These are phyloP conservation scores for Poecile montanus DNA, from an alignment of 2,797 vertebrate genomes.

Conservation along the genomic window DNA sequence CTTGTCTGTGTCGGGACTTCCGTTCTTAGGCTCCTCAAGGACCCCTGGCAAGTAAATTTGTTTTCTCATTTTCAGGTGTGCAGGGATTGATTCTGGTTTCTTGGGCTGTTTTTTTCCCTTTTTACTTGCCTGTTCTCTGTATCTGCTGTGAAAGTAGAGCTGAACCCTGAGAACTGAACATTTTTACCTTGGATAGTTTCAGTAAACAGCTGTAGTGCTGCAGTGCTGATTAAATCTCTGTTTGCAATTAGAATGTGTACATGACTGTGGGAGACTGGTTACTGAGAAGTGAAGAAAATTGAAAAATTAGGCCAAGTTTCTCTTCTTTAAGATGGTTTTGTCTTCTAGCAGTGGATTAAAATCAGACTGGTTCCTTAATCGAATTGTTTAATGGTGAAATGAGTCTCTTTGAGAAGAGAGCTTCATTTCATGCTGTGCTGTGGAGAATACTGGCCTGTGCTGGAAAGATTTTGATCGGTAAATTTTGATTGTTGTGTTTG, in stretches of 20 bases:
- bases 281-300: neutral
- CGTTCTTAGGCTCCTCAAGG: neutral
- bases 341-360: neutral
- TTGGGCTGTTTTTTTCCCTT: neutral
- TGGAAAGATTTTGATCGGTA: conserved; percentile 33
- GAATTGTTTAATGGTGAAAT: neutral
- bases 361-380: neutral
- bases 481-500: conserved; percentile 53
- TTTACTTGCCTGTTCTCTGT: neutral
- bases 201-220: neutral
- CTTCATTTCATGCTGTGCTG: neutral
- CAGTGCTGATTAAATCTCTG: neutral
- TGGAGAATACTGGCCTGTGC: neutral
- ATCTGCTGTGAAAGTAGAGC: neutral
- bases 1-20: neutral
- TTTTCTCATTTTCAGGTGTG: neutral
- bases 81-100: neutral
- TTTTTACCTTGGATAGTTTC: neutral
- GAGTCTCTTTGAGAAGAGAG: conserved; percentile 13
- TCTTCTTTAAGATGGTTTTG: neutral
- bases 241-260: neutral
- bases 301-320: neutral
- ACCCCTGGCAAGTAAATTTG: neutral
- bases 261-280: neutral
- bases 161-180: neutral